Base-by-base conservation (phyloP, 2,888 invertebrate species). In the Leptopilina myrica region DNA sequence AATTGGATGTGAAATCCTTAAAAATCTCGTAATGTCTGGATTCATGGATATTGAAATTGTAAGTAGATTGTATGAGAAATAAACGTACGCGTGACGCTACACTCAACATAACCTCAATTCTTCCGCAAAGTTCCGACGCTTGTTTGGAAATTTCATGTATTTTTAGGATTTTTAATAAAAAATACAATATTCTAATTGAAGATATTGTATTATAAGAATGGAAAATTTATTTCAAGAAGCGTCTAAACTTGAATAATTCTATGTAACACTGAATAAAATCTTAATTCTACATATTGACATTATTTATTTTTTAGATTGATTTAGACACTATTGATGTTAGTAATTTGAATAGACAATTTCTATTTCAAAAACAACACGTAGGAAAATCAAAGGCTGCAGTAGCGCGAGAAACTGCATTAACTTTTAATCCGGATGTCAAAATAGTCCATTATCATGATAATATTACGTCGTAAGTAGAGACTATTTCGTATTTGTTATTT, bases 271-370 rank as follows among this genome's bases (percentile, higher is more conserved):
- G 11, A 49, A 12, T 49, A 49, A 9, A 49, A 11, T 49, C 43
- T 8, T 43, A 33, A 33, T 46, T 7, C 46, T 46, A 49, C 9
- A 11, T 9, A 49, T 49, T 8, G 6, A 62, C 7, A 8, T 62
- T 62, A 8, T 20, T 33, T 62, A 11, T 9, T 75, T 8, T 95
- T 85, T 93, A 99, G 99, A 98, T 99, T 92, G 99, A 99, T 94
- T 94, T 99, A 91, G 99, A 99, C 91, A 99, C 99, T 0, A 99
- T 99, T 91, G 99, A 99, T 93, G 97, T 99, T 79, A 99, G 99
- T 93, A 99, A 99, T 92, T 93, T 99, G 84, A 99, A 99, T 92
- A 95, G 99, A 62, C 99, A 99, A 92, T 99, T 99, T 92, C 93
- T 99, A n/a, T 99, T 99, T 90, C 97, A 98, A 90, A 97, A 98